Evolutionary conservation across 2,113 vertebrate species (phyloP).

Genomic region (Heterotis niloticus): DNA sequence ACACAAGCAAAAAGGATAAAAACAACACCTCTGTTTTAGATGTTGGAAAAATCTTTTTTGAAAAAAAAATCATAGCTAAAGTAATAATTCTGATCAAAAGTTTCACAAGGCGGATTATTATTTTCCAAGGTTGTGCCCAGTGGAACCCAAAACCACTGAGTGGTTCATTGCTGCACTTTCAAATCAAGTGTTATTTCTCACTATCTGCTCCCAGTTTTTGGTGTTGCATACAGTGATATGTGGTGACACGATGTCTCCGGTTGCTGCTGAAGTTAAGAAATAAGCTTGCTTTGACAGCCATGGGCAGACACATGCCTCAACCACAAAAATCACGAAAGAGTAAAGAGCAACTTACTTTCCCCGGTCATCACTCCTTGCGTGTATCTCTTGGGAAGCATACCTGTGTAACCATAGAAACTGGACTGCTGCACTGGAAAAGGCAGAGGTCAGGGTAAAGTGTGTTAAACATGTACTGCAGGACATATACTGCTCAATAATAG

Average conservation of each 20-base stretch:
- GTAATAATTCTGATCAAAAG: not conserved
- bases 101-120: not conserved
- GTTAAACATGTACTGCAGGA: not conserved
- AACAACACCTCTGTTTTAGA: too few species aligned
- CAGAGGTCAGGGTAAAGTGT: conserved; percentile 35
- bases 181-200: not conserved
- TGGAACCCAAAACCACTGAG: too few species aligned
- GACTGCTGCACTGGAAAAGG: conserved; percentile 89
- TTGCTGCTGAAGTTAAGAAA: not conserved
- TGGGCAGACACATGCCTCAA: not conserved
- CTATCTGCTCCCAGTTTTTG: too few species aligned
- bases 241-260: not conserved
- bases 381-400: conserved; percentile 94
- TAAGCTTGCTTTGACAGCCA: too few species aligned
- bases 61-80: not conserved
- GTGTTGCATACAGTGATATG: not conserved
- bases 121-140: too few species aligned
- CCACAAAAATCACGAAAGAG: not conserved
- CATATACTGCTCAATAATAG: not conserved
- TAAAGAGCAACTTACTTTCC: conserved; percentile 79
- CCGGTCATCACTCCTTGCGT: conserved; percentile 97
- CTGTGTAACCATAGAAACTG: conserved; percentile 99
- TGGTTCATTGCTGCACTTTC: not conserved
- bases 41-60: not conserved
- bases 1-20: too few species aligned